phyloP scores from a whole-genome alignment of 2,888 invertebrate species.

The Drosophila quinaria region DNA sequence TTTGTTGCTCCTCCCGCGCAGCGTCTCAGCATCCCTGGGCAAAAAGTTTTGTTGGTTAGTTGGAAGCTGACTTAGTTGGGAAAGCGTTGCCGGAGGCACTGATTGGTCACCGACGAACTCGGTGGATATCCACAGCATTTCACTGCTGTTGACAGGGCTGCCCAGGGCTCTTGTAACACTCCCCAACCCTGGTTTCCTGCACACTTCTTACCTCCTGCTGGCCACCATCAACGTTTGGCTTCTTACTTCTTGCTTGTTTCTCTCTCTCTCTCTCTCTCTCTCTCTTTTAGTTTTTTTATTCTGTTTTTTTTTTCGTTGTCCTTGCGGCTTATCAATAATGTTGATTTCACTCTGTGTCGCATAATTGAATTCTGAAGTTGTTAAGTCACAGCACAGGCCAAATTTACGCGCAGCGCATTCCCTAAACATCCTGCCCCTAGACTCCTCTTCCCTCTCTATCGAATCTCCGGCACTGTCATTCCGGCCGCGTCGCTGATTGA shows the following conservation, averaged over 20 bases:
- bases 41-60: constrained; percentile 71
- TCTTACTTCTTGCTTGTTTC: constrained; percentile 9
- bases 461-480: neutral
- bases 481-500: constrained; percentile 67
- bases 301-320: constrained; percentile 65
- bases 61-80: constrained; percentile 58
- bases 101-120: constrained; percentile 53
- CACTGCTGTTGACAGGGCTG: constrained; percentile 28
- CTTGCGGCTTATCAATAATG: constrained; percentile 83
- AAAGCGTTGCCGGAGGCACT: constrained; percentile 47
- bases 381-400: constrained; percentile 75
- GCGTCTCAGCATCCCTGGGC: neutral
- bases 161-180: constrained; percentile 9
- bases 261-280: constrained; percentile 9
- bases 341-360: constrained; percentile 82
- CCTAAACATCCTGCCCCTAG: constrained; percentile 25
- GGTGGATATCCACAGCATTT: constrained; percentile 16
- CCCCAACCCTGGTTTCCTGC: neutral
- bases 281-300: constrained; percentile 8
- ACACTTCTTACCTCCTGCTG: constrained; percentile 9
- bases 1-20: constrained; percentile 55
- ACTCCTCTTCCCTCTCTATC: neutral
- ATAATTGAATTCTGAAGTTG: constrained; percentile 83
- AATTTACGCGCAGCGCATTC: constrained; percentile 74
- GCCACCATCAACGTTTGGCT: constrained; percentile 15